Conservation (phyloP, 2,888 invertebrate species). For the Thecophora atra region DNA sequence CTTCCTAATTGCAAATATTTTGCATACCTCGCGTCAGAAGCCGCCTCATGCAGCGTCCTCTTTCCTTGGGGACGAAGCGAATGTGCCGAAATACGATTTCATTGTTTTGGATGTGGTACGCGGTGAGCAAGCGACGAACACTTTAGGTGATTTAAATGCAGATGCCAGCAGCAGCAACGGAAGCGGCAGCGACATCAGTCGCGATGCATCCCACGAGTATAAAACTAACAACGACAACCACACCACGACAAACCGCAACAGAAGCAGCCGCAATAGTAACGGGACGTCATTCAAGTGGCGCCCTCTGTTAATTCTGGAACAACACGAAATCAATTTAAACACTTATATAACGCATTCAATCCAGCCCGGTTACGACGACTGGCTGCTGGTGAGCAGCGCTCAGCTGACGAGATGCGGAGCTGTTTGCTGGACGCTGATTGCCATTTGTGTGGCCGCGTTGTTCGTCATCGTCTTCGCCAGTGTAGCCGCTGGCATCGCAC, state of each 20-base stretch:
- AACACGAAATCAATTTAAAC: conserved; percentile 54
- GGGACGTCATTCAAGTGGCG: conserved; percentile 57
- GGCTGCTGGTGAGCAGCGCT: conserved; percentile 60
- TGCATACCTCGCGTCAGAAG: conserved; percentile 27
- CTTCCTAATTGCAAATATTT: conserved; percentile 56
- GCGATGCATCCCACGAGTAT: not conserved
- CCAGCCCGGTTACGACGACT: conserved; percentile 64
- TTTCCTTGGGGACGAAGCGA: conserved; percentile 35
- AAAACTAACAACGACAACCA: not conserved
- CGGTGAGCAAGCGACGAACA: conserved; percentile 30
- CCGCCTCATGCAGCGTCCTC: no score
- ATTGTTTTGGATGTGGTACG: conserved; percentile 64
- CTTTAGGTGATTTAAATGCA: not conserved
- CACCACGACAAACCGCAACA: not conserved
- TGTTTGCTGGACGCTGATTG: conserved; percentile 64
- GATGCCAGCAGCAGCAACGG: not conserved
- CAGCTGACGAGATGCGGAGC: conserved; percentile 62
- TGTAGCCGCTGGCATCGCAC: conserved; percentile 62
- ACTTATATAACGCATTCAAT: conserved; percentile 64
- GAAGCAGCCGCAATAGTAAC: not conserved
- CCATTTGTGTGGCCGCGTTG: conserved; percentile 58
- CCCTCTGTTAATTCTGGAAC: conserved; percentile 64
- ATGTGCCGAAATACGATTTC: conserved; percentile 62
- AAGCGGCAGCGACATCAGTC: conserved; percentile 1
- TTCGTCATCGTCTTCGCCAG: conserved; percentile 60